Evolutionary conservation across 2,113 vertebrate genomes (phyloP), one percentile per base, ranked within the genome.

Genomic region (Onychorhynchus coronatus): DNA sequence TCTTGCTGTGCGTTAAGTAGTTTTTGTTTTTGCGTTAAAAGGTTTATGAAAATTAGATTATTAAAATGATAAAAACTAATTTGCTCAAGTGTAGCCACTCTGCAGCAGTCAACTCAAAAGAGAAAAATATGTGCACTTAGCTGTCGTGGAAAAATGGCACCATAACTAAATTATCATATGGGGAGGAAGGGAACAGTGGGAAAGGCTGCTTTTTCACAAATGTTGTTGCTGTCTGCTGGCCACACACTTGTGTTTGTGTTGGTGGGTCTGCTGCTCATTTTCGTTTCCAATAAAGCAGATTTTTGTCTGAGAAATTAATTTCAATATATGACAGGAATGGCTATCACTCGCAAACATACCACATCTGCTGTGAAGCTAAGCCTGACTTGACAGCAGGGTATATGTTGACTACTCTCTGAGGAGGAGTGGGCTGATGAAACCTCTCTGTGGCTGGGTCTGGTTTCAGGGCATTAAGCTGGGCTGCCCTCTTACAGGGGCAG

Each of bases 1-100:
- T 97, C 97, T 97, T 93, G 92, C 96, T 97, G 96, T 62, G 97
- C 31, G 1, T 97, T 98, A 98, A 98, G 91, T 95, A 96, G 92
- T 87, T 97, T 97, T 97, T 97, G 95, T 79, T 93, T 97, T 94
- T 89, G 77, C 14, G 62, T 93, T 97, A 97, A 98, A 97, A 94
- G 82, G 80, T 96, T 98, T 98, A 97, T 88, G 93, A 97, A 96
- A 97, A 97, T 97, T 96, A 98, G 96, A 98, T 97, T 95, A 97
- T 97, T 97, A 97, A 97, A 97, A 97, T 93, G 91, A 89, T 72
- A 97, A 95, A 97, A 97, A 96, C 96, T 87, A 93, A 97, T 98
- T 98, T 97, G 91, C 95, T 87, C 95, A 94, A 95, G 96, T 87
- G 49, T 95, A 89, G 91, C 76, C 81, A 75, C 91, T 96, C 85